phyloP scores from a whole-genome alignment of 2,797 vertebrate species.

The Melanotaenia pygmaea region DNA sequence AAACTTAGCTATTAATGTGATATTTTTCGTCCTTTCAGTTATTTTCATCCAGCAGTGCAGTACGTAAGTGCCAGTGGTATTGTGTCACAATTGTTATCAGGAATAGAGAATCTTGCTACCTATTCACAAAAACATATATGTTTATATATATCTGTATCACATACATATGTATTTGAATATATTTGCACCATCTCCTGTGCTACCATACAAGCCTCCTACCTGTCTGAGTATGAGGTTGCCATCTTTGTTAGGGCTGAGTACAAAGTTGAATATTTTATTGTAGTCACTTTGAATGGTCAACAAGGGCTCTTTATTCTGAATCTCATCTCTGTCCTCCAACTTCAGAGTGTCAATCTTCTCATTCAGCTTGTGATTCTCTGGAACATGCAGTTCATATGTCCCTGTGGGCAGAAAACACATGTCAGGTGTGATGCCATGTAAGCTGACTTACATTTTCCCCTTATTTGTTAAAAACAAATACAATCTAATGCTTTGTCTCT shows the following conservation, averaged over 20 bases:
- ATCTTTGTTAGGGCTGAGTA: constrained; percentile 81
- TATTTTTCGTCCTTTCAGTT: constrained; percentile 2
- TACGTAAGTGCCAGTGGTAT: not conserved
- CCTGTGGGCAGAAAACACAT: constrained; percentile 69
- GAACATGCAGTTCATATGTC: constrained; percentile 82
- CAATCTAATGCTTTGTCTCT: constrained; percentile 40
- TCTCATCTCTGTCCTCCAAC: constrained; percentile 88
- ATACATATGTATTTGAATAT: not conserved
- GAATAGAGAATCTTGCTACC: not conserved
- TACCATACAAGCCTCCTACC: constrained; percentile 71
- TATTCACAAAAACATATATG: no score
- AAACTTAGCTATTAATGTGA: not conserved
- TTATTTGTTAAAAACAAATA: not conserved
- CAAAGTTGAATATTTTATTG: constrained; percentile 80
- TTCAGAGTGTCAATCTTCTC: constrained; percentile 83
- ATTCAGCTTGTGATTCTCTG: constrained; percentile 84
- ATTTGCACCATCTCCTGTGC: no score
- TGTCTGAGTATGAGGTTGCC: constrained; percentile 88
- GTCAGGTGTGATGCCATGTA: not conserved
- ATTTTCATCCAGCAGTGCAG: not conserved
- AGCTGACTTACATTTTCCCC: not conserved
- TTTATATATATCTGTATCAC: no score
- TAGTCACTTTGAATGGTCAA: constrained; percentile 75
- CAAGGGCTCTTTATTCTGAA: constrained; percentile 89
- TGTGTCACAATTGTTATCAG: not conserved